A percentile compares a stretch with the other conserved stretches of the same genome.
phyloP scores from a whole-genome alignment of 2,113 vertebrate genomes.

The Marmota flaviventris region DNA sequence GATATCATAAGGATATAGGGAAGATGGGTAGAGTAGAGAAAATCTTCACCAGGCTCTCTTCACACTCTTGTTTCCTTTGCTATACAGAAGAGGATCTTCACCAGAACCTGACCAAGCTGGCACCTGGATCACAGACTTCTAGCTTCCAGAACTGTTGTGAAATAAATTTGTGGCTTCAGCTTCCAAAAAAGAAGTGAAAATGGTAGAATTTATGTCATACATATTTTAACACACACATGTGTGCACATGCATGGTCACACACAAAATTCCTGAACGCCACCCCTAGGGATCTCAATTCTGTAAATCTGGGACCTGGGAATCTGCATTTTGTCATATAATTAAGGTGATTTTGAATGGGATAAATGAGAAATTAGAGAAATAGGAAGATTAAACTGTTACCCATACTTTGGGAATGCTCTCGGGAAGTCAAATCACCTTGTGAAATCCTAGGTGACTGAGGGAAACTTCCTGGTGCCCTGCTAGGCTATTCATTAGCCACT shows the following conservation, averaged over 20 bases:
- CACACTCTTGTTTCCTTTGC: too few species aligned
- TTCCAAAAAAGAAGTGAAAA: neutral
- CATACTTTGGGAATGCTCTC: neutral
- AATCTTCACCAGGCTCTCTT: too few species aligned
- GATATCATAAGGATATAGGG: too few species aligned
- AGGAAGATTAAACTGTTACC: neutral
- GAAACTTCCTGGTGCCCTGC: neutral
- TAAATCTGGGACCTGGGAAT: neutral
- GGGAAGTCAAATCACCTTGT: fast-evolving
- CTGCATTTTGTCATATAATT: neutral
- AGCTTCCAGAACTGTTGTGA: neutral
- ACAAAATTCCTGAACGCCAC: neutral
- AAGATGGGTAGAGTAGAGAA: too few species aligned
- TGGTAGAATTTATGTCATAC: neutral
- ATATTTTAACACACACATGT: neutral
- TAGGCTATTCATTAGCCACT: neutral
- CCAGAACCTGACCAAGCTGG: neutral
- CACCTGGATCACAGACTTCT: neutral
- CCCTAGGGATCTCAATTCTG: neutral
- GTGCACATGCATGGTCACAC: neutral
- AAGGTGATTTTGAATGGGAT: neutral
- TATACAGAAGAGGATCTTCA: neutral
- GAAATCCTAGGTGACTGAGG: neutral
- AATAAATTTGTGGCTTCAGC: neutral
- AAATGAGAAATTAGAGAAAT: neutral